Conservation (phyloP, 1,140 invertebrate genomes). For the Nasonia longicornis region DNA sequence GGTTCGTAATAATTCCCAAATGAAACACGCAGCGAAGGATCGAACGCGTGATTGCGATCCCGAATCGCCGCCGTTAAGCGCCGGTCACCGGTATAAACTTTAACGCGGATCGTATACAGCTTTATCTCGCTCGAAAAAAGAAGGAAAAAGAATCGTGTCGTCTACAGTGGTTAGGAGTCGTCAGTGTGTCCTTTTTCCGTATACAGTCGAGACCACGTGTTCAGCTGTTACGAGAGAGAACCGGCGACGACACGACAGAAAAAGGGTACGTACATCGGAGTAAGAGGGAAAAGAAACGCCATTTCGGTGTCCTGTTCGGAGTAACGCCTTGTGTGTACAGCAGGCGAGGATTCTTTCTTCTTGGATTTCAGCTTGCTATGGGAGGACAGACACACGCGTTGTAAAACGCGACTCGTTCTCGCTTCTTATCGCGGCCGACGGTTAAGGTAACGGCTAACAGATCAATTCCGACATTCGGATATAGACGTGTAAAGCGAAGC, state of each 20-base stretch:
- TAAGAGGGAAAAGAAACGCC: neutral
- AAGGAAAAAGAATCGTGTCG: neutral
- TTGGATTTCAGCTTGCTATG: slow-evolving; percentile 34
- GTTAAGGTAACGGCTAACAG: neutral
- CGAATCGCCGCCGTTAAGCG: no score
- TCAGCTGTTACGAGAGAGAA: slow-evolving; percentile 28
- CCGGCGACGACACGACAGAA: slow-evolving; percentile 37
- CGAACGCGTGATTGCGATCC: no score
- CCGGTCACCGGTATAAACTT: neutral
- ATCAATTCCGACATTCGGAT: neutral
- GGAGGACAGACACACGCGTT: neutral
- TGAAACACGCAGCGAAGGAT: no score
- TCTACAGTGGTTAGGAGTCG: neutral
- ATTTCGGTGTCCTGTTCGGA: slow-evolving; percentile 22
- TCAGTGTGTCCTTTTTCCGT: neutral
- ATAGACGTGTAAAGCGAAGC: no score
- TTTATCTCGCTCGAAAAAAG: neutral
- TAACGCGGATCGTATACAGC: slow-evolving; percentile 21
- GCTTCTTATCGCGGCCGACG: no score
- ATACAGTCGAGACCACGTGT: slow-evolving; percentile 21
- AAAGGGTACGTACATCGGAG: neutral
- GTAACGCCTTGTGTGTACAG: slow-evolving; percentile 8
- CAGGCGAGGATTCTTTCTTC: slow-evolving; percentile 29
- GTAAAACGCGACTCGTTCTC: slow-evolving; percentile 4
- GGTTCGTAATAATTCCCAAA: no score